A percentile compares a stretch with the other conserved stretches of the same genome.
phyloP scores from a whole-genome alignment of 2,113 vertebrate species.

The Perca schrenkii region DNA sequence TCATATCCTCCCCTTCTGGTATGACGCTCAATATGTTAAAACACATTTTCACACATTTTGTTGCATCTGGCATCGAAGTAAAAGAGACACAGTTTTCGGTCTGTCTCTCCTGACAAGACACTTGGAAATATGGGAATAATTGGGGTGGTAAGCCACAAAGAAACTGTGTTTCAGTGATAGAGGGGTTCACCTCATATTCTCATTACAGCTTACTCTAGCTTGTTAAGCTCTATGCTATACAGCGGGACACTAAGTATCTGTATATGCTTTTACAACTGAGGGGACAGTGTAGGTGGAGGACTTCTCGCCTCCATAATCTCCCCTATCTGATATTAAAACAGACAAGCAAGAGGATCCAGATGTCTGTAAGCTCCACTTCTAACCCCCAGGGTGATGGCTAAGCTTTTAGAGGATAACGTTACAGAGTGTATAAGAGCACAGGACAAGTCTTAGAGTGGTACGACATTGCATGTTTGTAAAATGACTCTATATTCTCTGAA shows the following conservation, averaged over 20 bases:
- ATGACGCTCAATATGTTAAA: conserved; percentile 13
- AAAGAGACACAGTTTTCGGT: conserved; percentile 15
- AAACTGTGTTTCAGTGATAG: conserved; percentile 30
- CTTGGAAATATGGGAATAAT: conserved; percentile 44
- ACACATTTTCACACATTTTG: conserved; percentile 18
- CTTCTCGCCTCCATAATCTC: conserved; percentile 39
- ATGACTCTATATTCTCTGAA: not conserved
- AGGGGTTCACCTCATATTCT: conserved; percentile 25
- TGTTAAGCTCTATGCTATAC: conserved; percentile 32
- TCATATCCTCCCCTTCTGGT: not conserved
- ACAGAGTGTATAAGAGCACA: not conserved
- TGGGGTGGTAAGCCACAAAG: conserved; percentile 37
- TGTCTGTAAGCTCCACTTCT: conserved; percentile 29
- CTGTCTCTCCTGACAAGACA: conserved; percentile 12
- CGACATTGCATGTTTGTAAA: conserved; percentile 10
- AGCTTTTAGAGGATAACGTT: conserved; percentile 31
- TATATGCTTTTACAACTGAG: conserved; percentile 31
- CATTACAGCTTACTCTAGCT: conserved; percentile 23
- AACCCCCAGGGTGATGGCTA: conserved; percentile 19
- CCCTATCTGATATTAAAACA: conserved; percentile 41
- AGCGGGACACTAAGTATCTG: conserved; percentile 10
- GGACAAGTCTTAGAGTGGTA: conserved; percentile 8
- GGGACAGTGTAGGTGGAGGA: conserved; percentile 40
- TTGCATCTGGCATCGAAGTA: not conserved
- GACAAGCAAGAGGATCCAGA: conserved; percentile 44